Base-by-base conservation (phyloP, 2,888 invertebrate genomes). In the Nomada ruficornis region DNA sequence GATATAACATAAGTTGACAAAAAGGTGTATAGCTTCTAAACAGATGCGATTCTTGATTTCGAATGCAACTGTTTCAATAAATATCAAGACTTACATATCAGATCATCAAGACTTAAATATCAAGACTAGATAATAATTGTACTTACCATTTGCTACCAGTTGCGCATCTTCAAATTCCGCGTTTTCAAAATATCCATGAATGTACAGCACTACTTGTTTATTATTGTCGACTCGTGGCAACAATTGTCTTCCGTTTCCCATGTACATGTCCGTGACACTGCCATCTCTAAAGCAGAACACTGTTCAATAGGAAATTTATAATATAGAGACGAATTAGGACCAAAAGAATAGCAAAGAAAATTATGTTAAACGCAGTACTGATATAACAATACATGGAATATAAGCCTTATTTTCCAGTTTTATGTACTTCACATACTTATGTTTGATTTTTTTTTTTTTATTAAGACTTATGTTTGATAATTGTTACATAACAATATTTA, bases 181-280 rank as follows among this genome's bases (percentile, higher is more conserved):
- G 26, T 93, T 87, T 84, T 95, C 95, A 2, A 93, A 91, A 80
- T 92, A 95, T 0, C 95, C 95, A 63, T 95, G 95, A 3, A 94
- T 90, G 75, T 94, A 95, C 0, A 95, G 0, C 0, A 94, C 90
- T 10, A 88, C 89, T 15, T 93, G 92, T 77, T 89, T 93, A 72
- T 11, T 42, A 3, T 5, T 11, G 0, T 55, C 23, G 44, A 84
- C 42, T 55, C 23, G 54, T n/a, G 52, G n/a, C 1, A 65, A 47
- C 0, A 84, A 59, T 1, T 13, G 4, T 2, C 5, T 26, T 4
- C 52, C 52, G 23, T 83, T 60, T 0, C 59, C 11, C 42, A 82
- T 2, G 2, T 55, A 18, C 10, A 55, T 36, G 15, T 68, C 68
- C 9, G 7, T 15, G 18, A 18, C 10, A 2, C 4, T 7, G 42